Conservation (phyloP, 2,113 vertebrate genomes). For the Oxygymnocypris stewartii region DNA sequence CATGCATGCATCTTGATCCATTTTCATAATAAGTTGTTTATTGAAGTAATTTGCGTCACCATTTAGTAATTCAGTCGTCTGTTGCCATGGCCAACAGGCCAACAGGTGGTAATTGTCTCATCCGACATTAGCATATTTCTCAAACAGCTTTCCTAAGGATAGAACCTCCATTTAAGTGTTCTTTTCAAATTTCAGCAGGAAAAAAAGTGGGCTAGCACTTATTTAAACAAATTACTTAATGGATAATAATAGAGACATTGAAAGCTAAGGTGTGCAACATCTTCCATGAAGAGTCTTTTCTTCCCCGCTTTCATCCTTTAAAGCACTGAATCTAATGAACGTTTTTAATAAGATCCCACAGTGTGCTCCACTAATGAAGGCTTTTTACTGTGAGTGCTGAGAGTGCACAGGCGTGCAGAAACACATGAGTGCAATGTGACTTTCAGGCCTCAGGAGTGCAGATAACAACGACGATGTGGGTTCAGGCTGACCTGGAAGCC, state of each 20-base stretch:
- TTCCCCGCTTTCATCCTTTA: neutral
- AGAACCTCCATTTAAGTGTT: constrained; percentile 13
- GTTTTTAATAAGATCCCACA: neutral
- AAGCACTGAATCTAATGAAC: neutral
- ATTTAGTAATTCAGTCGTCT: neutral
- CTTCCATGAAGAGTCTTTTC: neutral
- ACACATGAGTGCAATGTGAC: constrained; percentile 11
- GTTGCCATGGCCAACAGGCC: constrained; percentile 32
- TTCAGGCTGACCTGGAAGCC: constrained; percentile 7
- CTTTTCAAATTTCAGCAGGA: constrained; percentile 3
- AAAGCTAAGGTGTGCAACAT: neutral
- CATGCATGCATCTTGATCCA: neutral
- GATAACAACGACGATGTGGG: constrained; percentile 13
- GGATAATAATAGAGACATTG: neutral
- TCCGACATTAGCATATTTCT: constrained; percentile 34
- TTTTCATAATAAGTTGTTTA: neutral
- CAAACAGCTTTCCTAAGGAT: constrained; percentile 7
- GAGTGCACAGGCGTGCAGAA: neutral
- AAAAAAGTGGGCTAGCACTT: neutral
- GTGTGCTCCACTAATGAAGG: constrained; percentile 17
- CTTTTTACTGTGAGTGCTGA: neutral
- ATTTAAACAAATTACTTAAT: neutral
- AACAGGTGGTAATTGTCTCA: constrained; percentile 12
- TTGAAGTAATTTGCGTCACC: constrained; percentile 1
- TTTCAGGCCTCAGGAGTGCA: neutral